Percentiles rank a stretch among this genome's conserved stretches.
Conservation (phyloP, 2,113 vertebrate genomes). For the Indri indri region DNA sequence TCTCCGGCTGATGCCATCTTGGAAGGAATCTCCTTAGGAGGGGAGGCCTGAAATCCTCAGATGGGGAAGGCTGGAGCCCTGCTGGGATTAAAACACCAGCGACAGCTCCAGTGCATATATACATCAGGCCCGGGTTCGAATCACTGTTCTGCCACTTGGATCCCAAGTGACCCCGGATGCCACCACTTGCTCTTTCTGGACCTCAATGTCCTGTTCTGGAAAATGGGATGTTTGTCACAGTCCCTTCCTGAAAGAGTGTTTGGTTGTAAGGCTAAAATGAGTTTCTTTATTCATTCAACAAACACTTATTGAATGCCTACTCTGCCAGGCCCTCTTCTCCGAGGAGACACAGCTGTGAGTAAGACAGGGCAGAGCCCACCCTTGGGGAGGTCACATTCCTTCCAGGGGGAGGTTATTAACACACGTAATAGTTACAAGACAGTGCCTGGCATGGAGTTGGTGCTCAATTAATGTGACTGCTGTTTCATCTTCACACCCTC, state of each 20-base stretch:
- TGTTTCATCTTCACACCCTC: background rate
- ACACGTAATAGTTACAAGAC: background rate
- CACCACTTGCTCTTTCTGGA: background rate
- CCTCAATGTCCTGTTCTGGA: background rate
- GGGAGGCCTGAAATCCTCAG: background rate
- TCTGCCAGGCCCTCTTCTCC: background rate
- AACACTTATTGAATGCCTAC: background rate
- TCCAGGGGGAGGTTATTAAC: background rate
- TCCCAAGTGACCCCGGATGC: background rate
- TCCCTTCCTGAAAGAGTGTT: background rate
- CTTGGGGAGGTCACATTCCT: no score
- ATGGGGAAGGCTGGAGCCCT: background rate
- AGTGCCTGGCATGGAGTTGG: background rate
- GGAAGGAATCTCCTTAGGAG: background rate
- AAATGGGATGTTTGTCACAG: background rate
- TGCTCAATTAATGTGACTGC: background rate
- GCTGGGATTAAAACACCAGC: background rate
- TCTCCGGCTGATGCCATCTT: slow-evolving; percentile 91
- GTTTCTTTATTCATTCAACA: background rate
- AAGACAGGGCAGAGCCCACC: background rate
- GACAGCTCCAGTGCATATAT: background rate
- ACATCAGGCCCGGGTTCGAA: background rate
- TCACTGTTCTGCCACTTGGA: background rate
- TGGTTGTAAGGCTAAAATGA: background rate
- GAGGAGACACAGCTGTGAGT: background rate